These are phyloP conservation scores for Pongo pygmaeus DNA, from an alignment of 2,113 vertebrate genomes.

Conservation along the genomic window DNA sequence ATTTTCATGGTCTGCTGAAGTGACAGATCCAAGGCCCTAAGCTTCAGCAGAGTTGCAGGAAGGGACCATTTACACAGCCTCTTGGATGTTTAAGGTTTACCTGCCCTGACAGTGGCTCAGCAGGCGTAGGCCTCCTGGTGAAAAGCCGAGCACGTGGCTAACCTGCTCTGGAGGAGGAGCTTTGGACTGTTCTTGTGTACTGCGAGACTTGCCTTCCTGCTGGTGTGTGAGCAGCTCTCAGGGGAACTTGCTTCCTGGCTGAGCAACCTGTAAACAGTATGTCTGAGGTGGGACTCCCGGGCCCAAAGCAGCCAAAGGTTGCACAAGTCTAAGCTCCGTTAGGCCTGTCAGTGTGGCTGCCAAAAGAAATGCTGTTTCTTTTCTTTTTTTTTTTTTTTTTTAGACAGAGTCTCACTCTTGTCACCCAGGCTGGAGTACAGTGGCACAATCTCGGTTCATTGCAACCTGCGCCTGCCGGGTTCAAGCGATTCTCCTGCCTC, in stretches of 20 bases:
- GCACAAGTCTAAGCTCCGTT: fast-evolving
- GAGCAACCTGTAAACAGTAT: background rate
- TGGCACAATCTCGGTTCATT: too few species aligned
- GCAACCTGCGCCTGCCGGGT: too few species aligned
- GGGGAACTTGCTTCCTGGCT: background rate
- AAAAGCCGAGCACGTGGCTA: background rate
- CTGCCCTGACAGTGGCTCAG: background rate
- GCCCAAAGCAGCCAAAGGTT: fast-evolving
- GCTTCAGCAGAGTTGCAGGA: background rate
- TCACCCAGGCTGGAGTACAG: too few species aligned
- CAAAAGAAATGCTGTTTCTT: background rate
- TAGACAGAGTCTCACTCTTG: too few species aligned
- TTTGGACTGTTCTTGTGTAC: background rate
- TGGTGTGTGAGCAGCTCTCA: background rate
- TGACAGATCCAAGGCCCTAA: background rate
- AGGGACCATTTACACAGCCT: background rate
- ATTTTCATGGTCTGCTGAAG: background rate
- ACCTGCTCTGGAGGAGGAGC: background rate
- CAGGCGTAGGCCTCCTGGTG: background rate
- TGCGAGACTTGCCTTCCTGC: background rate
- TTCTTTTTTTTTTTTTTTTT: too few species aligned
- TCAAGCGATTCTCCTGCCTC: too few species aligned
- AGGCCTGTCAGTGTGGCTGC: background rate
- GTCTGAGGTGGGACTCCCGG: fast-evolving
- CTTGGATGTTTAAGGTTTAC: background rate